Base-by-base conservation (phyloP, 2,888 invertebrate species). In the Drosophila colorata region DNA sequence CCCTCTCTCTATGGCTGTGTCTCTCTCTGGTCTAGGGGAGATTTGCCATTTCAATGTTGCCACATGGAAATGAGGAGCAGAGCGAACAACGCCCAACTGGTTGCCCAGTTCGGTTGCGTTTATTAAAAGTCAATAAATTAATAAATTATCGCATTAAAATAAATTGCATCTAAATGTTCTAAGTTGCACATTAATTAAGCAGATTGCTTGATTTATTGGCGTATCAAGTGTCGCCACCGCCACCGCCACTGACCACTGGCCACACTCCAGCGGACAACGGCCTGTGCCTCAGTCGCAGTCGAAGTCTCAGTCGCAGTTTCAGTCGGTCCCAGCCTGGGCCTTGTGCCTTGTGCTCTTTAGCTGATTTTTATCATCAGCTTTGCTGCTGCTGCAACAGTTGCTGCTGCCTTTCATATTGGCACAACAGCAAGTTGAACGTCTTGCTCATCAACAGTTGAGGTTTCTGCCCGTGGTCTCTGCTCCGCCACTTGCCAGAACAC, bases 141-240 rank as follows among this genome's bases (percentile, higher is more conserved):
- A 92, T 92, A 92, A 92, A 92, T 92, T 92, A 92, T 92, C 91
- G 91, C 88, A 91, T 92, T 91, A 92, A 91, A 91, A 90, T 91
- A 91, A 91, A 92, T 91, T 91, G 91, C 91, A 91, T 89, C 91
- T 92, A 92, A 92, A 92, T 91, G 91, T 90, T 91, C 90, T 91
- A 90, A 90, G 92, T 90, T 91, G 91, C 91, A 92, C 92, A 92
- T 92, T 92, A 92, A 92, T 92, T 92, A 92, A 91, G 90, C 87
- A 91, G 91, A 92, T 92, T 91, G 91, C 91, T 91, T 92, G 92
- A 92, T 92, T 92, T 92, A 92, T 92, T 88, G 90, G 88, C 90
- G 87, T 90, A 91, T 91, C 91, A 90, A 91, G 90, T 91, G 90
- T 90, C 91, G 83, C 73, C 61, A 69, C 69, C 91, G 83, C 73